Evolutionary conservation across 2,113 vertebrate genomes (phyloP).

Genomic region (Zapornia atra): DNA sequence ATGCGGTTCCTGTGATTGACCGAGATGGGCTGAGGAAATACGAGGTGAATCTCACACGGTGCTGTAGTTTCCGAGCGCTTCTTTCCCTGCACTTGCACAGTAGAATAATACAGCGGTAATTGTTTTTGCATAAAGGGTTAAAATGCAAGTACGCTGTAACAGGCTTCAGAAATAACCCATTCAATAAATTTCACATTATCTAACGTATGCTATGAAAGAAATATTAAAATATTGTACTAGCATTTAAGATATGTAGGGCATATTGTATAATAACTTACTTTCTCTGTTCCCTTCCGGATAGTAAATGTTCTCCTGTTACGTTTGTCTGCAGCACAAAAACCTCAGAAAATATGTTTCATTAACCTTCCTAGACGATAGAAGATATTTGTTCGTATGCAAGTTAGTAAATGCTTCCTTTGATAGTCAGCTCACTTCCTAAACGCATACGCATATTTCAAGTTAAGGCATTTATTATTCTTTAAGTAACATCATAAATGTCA

Average conservation of each 20-base stretch:
- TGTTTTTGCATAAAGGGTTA: not conserved
- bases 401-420: slow-evolving; percentile 34
- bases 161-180: not conserved
- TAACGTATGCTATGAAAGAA: not conserved
- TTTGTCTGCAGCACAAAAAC: not conserved
- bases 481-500: slow-evolving; percentile 48
- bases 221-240: not conserved
- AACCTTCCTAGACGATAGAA: slow-evolving; percentile 7
- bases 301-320: not conserved
- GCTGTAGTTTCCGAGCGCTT: not conserved
- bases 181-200: not conserved
- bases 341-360: slow-evolving; percentile 14
- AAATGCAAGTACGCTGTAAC: not conserved
- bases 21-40: not conserved
- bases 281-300: not conserved
- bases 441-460: slow-evolving; percentile 1
- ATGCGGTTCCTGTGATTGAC: not conserved
- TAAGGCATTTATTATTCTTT: slow-evolving; percentile 41
- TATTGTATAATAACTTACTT: not conserved
- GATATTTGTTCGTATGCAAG: slow-evolving; percentile 2
- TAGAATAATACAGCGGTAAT: not conserved
- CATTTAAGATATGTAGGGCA: not conserved
- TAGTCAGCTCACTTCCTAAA: not conserved
- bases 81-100: not conserved
- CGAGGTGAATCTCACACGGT: not conserved